Evolutionary conservation across 2,888 invertebrate species (phyloP), one percentile per base, ranked within the genome.

Genomic region (Sturmia bella): DNA sequence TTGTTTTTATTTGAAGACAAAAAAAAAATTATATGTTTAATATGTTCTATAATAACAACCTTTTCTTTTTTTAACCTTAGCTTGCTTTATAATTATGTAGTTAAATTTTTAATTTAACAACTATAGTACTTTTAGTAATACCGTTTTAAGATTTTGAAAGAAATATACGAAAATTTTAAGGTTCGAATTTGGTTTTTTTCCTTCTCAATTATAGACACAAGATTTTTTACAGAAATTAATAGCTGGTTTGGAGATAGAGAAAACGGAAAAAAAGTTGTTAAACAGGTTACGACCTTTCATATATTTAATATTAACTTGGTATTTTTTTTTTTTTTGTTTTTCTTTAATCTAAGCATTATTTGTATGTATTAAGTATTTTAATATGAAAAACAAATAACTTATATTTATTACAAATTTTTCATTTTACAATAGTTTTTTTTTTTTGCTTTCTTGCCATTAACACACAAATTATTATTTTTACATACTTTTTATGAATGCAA

Each of bases 21-120:
- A 73, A n/a, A 64, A 77, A 74, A 73, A n/a, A 15, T 39, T 32
- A 50, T 57, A 59, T 64, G 24, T 21, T 13, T 73, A 4, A 32
- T 61, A 41, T 57, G 61, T 68, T 69, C 68, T 70, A 57, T 74
- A 54, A 50, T 74, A 82, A 82, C 78, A 82, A 82, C 82, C 77
- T 74, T 78, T 75, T 77, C 82, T 74, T 74, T 78, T 75, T 77
- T 72, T 54, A 69, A 82, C 70, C 74, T 78, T 78, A 78, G 70
- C 64, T 59, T 54, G 24, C 41, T 74, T 66, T 61, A 74, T 32
- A 15, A 72, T 63, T 43, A 54, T 48, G 50, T 5, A 56, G 54
- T 37, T 48, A 63, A 32, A 32, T 72, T 63, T 45, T 32, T 73
- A 63, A 32, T 57, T 63, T 73, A 37, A 43, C 50, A 61, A 45